Base-by-base conservation (phyloP, 1,140 invertebrate species). In the Hycleus phaleratus region DNA sequence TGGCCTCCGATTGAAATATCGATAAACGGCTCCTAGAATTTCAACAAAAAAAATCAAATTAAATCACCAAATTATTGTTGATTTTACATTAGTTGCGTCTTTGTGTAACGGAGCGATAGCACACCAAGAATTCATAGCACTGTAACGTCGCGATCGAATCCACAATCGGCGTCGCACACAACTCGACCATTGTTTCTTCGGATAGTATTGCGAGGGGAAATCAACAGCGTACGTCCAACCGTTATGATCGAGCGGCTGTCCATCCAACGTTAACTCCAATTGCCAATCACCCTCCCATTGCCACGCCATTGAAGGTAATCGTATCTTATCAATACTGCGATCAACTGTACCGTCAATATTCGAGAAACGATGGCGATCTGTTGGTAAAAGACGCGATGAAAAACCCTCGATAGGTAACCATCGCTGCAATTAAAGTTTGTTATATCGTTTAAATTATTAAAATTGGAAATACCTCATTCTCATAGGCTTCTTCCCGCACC, bases 221-320 rank as follows among this genome's bases (percentile, higher is more conserved):
- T 96, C 93, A 46, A 94, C 79, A 25, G 93, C 91, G 79, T 96
- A 97, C 32, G 88, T 94, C 93, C 93, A 96, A 40, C 92, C 92
- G 81, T 94, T 91, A 74, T 90, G 85, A 72, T 89, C 87, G 47
- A 95, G 76, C 3, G 87, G 87, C 68, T 93, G 85, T 3, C 91
- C 92, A 74, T 94, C 85, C 46, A 95, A 77, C 26, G 87, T 90
- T 9, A 90, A 81, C 73, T 95, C 92, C 49, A 95, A 80, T 61
- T 90, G 84, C 93, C 93, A 97, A 63, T 93, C 90, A 3, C 93
- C 93, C 95, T 68, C 91, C 85, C 93, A 93, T 94, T 57, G 91
- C 89, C 82, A 92, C 84, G 91, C 88, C 82, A 92, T 86, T 0
- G 91, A 93, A 18, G 93, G 93, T 25, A 95, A 73, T 63, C 87